phyloP scores from a whole-genome alignment of 2,797 vertebrate species.

The Chiroxiphia lanceolata region DNA sequence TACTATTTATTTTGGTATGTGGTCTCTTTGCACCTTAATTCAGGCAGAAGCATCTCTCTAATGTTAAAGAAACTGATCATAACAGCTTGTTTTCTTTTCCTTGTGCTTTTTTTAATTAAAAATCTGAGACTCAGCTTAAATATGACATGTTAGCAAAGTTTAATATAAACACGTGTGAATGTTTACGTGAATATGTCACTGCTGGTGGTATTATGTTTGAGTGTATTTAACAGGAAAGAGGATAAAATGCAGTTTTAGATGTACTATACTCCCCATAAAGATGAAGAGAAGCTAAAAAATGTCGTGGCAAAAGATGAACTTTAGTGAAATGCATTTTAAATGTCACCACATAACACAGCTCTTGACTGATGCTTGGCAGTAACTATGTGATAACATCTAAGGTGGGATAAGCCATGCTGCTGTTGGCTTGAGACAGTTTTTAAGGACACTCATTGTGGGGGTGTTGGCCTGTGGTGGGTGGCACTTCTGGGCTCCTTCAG shows the following conservation, averaged over 20 bases:
- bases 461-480: accelerated
- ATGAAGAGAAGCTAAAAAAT: neutral
- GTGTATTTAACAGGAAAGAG: neutral
- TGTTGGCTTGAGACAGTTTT: neutral
- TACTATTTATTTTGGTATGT: neutral
- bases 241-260: neutral
- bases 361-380: neutral
- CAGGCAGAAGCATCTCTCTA: neutral
- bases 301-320: neutral
- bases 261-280: neutral
- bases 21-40: neutral
- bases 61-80: neutral
- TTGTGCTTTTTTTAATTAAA: neutral
- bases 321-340: neutral
- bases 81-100: neutral
- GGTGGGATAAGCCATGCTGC: neutral
- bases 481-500: neutral
- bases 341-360: neutral
- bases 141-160: neutral
- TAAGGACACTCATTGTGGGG: neutral
- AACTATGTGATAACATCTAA: neutral
- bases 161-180: neutral
- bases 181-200: neutral
- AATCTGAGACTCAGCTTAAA: neutral
- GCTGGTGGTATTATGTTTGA: neutral